Evolutionary conservation across 1,140 invertebrate species (phyloP).

Genomic region (Pachyrhynchus sulphureomaculatus): DNA sequence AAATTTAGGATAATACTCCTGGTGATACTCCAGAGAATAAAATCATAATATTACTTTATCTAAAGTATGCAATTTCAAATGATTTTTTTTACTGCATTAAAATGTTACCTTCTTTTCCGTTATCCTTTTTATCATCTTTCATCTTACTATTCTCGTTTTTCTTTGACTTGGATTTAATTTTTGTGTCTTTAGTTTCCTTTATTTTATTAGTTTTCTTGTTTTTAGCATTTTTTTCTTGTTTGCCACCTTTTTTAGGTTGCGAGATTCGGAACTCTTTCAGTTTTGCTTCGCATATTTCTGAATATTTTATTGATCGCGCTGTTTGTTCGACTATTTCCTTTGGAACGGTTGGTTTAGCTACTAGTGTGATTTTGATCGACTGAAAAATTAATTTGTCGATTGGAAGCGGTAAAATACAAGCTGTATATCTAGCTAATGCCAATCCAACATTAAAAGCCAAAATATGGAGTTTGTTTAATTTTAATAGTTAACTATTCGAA

Average conservation of each 20-base stretch:
- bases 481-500: too few species aligned
- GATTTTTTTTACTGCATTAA: too few species aligned
- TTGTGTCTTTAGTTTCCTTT: not conserved
- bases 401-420: too few species aligned
- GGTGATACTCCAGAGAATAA: too few species aligned
- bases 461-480: too few species aligned
- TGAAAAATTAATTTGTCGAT: too few species aligned
- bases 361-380: constrained; percentile 33
- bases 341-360: constrained; percentile 34
- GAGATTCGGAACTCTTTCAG: constrained; percentile 10
- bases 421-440: too few species aligned
- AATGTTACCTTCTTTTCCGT: too few species aligned
- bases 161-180: not conserved
- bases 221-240: constrained; percentile 4
- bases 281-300: constrained; percentile 33
- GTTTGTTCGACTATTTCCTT: constrained; percentile 34
- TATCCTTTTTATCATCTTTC: not conserved
- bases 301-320: constrained; percentile 30
- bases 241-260: not conserved
- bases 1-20: too few species aligned
- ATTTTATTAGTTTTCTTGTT: not conserved
- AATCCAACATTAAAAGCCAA: too few species aligned
- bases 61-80: too few species aligned
- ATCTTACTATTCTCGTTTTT: not conserved
- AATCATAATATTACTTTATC: too few species aligned